These are phyloP conservation scores for Narcine bancroftii DNA, from an alignment of 2,113 vertebrate species.

Conservation along the genomic window DNA sequence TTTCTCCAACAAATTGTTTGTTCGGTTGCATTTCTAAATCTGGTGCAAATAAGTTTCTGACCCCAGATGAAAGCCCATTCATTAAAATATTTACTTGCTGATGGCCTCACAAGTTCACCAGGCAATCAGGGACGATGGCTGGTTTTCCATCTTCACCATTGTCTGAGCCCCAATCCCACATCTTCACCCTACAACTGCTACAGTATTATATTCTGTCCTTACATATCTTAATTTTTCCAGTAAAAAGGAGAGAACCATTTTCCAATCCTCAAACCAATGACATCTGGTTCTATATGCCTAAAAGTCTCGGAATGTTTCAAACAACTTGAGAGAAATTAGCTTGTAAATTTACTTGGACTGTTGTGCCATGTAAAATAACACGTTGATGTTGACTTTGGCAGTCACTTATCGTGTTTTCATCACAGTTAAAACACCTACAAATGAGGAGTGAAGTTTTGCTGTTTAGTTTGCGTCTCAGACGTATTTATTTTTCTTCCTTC, in stretches of 20 bases:
- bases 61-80: too few relatives aligned
- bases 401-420: conserved; percentile 20
- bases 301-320: not conserved
- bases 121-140: not conserved
- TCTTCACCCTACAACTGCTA: too few relatives aligned
- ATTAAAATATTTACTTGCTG: too few relatives aligned
- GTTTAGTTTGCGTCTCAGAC: not conserved
- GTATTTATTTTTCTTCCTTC: conserved; percentile 27
- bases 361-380: conserved; percentile 29
- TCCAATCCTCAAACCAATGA: too few relatives aligned
- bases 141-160: not conserved
- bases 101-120: too few relatives aligned
- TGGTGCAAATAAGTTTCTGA: too few relatives aligned
- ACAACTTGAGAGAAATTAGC: not conserved
- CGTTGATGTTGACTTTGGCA: conserved; percentile 28
- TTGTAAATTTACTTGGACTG: not conserved
- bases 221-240: not conserved
- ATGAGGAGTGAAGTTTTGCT: conserved; percentile 26
- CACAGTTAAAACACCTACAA: conserved; percentile 27
- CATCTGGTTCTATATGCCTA: not conserved
- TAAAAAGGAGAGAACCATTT: not conserved
- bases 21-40: too few relatives aligned
- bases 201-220: not conserved
- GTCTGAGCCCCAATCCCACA: not conserved
- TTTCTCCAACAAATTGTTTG: too few relatives aligned